Evolutionary conservation across 23 tunicate species (phyloP), one percentile per base, ranked within the genome.

Genomic region (Botrylloides violaceus): DNA sequence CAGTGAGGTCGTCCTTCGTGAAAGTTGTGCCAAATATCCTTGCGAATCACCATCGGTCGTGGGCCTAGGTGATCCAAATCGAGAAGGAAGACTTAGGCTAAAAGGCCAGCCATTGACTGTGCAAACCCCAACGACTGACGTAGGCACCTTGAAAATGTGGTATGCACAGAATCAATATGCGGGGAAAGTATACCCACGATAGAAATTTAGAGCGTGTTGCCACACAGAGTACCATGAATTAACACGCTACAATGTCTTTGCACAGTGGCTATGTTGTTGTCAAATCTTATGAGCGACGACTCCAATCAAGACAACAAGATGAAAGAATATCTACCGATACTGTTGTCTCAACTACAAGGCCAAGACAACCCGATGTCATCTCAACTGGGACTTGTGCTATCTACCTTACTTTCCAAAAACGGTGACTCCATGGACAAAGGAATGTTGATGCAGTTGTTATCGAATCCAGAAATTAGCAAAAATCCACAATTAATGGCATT

Each of bases 401-500:
- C 53, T 15, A 15, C 53, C 53, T 15, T 43, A 7, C 53, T 43
- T 15, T 43, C 53, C 15, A 15, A 15, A 9, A 15, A 43, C 53
- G 15, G 53, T 15, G 53, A 43, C 53, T 7, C 4, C 29, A 25
- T 34, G 3, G 9, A 63, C 35, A 63, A 63, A 33, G 33, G 20
- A 23, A 63, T 63, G 70, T 29, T 63, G 35, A 63, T 63, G 70
- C 70, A 63, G 33, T 21, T 63, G 32, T 34, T 63, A 3, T 29
- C 70, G 3, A 63, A 31, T 33, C 36, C 70, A 29, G 70, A 63
- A 29, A 15, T 63, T 33, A 63, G 32, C 35, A 63, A 31, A 63
- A 63, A 63, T 9, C 70, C 70, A 3, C 70, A 63, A 63, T 15
- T 63, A 34, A 63, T 63, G 70, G 23, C 70, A 12, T 6, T 63